phyloP scores from a whole-genome alignment of 2,797 vertebrate species.

The Rachycentron canadum region DNA sequence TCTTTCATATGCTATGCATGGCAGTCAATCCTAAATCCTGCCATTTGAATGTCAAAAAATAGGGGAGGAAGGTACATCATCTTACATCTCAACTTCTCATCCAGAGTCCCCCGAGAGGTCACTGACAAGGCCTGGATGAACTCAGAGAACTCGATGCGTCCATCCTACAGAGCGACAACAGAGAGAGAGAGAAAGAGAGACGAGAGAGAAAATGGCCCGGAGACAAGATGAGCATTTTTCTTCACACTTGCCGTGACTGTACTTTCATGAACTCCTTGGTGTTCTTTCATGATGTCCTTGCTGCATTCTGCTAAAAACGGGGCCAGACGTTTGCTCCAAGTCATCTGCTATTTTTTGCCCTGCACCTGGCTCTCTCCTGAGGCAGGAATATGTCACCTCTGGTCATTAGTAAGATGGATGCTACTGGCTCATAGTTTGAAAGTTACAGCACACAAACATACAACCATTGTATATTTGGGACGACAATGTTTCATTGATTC shows the following conservation, averaged over 20 bases:
- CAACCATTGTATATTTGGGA: constrained; percentile 12
- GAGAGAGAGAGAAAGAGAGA: constrained; percentile 18
- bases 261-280: constrained; percentile 49
- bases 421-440: constrained; percentile 51
- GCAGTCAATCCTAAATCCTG: constrained; percentile 36
- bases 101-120: constrained; percentile 96
- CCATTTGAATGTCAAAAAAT: constrained; percentile 55
- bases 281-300: constrained; percentile 58
- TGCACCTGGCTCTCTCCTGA: constrained; percentile 77
- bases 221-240: constrained; percentile 39
- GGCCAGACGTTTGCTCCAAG: constrained; percentile 74
- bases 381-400: constrained; percentile 75
- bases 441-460: constrained; percentile 53
- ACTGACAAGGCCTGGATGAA: constrained; percentile 99
- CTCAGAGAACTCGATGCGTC: constrained; percentile 97
- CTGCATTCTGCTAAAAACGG: constrained; percentile 68
- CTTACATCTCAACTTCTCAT: constrained; percentile 98
- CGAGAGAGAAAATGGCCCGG: constrained; percentile 25
- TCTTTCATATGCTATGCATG: constrained; percentile 48
- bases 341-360: constrained; percentile 81
- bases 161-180: constrained; percentile 86
- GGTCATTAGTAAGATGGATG: constrained; percentile 81
- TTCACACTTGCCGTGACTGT: constrained; percentile 40
- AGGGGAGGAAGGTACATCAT: constrained; percentile 43
- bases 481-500: constrained; percentile 18